A percentile compares a stretch with the other conserved stretches of the same genome.
Evolutionary conservation across 64 coral and sea anemone species (phyloP).

Genomic region (Catalaphyllia jardinei): DNA sequence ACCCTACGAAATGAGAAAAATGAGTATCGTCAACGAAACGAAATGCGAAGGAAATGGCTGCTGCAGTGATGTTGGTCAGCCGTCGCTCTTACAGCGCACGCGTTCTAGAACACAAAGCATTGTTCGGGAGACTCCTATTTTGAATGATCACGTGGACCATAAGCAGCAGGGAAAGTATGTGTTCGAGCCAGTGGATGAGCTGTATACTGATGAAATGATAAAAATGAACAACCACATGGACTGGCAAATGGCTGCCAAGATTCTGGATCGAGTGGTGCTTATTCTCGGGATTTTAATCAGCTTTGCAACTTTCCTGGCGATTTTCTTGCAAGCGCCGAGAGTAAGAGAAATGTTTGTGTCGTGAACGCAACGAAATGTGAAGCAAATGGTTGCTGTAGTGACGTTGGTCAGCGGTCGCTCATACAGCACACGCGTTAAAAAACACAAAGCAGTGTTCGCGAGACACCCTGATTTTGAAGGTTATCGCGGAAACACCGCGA

Average conservation of each 20-base stretch:
- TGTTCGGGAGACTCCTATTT: slow-evolving; percentile 34
- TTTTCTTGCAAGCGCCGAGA: slow-evolving; percentile 91
- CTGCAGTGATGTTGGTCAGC: neutral
- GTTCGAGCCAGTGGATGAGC: neutral
- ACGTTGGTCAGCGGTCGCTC: no score
- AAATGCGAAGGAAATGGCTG: slow-evolving; percentile 31
- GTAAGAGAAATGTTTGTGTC: slow-evolving; percentile 48
- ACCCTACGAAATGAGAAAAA: neutral
- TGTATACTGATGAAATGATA: neutral
- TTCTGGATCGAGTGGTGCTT: slow-evolving; percentile 77
- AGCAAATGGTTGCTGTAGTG: no score
- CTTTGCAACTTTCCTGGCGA: slow-evolving; percentile 53
- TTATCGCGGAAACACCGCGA: no score
- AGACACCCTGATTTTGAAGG: no score
- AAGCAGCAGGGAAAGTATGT: neutral
- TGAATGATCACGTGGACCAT: slow-evolving; percentile 14
- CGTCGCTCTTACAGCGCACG: slow-evolving; percentile 16
- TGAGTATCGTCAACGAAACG: neutral
- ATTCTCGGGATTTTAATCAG: slow-evolving; percentile 69
- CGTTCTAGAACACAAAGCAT: slow-evolving; percentile 22
- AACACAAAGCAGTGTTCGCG: no score
- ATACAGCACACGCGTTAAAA: no score
- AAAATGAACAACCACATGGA: slow-evolving; percentile 44
- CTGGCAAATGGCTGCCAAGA: slow-evolving; percentile 80
- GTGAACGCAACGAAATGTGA: neutral